Conservation (phyloP, 2,113 vertebrate genomes). For the Gasterosteus nipponicus region DNA sequence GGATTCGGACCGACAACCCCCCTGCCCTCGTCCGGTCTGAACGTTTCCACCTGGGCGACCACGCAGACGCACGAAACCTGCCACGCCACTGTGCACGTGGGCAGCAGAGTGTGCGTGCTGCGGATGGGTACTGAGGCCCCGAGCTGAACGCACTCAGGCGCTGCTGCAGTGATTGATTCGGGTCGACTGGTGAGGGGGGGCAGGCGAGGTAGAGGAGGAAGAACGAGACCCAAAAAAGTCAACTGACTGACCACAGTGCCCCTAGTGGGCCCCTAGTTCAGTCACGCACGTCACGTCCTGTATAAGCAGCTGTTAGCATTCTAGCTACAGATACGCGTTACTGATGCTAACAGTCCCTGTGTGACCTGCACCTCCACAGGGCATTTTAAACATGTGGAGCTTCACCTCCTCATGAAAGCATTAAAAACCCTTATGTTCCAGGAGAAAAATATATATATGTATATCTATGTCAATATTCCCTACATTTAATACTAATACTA, state of each 20-base stretch:
- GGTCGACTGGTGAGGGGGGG: conserved; percentile 3
- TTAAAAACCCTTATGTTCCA: neutral
- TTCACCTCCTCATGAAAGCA: too few species aligned
- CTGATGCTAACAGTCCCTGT: too few species aligned
- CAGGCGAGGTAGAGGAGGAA: neutral
- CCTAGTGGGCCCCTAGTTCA: too few species aligned
- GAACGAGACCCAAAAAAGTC: neutral
- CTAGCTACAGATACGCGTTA: too few species aligned
- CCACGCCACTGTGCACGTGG: neutral
- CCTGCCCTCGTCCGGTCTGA: conserved; percentile 21
- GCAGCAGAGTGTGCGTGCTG: neutral
- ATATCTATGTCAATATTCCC: too few species aligned
- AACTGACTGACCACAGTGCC: neutral
- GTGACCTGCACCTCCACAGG: too few species aligned
- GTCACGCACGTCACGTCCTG: too few species aligned
- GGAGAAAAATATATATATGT: too few species aligned
- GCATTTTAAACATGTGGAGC: too few species aligned
- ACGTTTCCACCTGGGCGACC: conserved; percentile 34
- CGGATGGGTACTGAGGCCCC: neutral
- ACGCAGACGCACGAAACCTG: conserved; percentile 6
- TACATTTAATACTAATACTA: too few species aligned
- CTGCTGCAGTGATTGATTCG: conserved; percentile 11
- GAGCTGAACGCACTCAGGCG: neutral
- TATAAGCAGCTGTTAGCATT: too few species aligned
- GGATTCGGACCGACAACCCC: conserved; percentile 27